Evolutionary conservation across 2,888 invertebrate species (phyloP), one percentile per base, ranked within the genome.

Genomic region (Drosophila demipolita): DNA sequence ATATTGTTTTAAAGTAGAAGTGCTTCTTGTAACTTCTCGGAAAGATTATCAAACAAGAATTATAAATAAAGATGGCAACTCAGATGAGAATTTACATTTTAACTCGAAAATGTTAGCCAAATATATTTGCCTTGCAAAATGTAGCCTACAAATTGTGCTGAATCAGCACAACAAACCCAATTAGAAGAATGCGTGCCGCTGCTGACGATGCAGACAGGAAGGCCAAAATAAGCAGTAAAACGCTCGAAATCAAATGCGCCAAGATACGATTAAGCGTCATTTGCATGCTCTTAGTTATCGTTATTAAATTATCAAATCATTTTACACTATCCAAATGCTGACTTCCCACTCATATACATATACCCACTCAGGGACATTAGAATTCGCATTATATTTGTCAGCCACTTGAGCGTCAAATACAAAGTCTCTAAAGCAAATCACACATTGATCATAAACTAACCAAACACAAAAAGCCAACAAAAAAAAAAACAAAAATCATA

Each of bases 361-460:
- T n/a, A 40, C 59, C 58, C 20, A 65, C 60, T 62, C 68, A 73
- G 53, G 63, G 78, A 26, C 66, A 57, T 61, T 48, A 49, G 59
- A 42, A 71, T 58, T 75, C 76, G 42, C 66, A 65, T 73, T 40
- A 50, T 72, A 73, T 89, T 81, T 89, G 82, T 66, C 54, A 63
- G 75, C 42, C 78, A 87, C 89, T 83, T 38, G 63, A 89, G 74
- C 63, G 42, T 55, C 55, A 45, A 29, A 71, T 63, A 63, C 61
- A 66, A 70, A 67, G 40, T 66, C 71, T 58, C 63, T 66, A 60
- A 68, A 59, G 78, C 75, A 78, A 79, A 72, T 62, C 85, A 60
- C 71, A 78, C 75, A 66, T 70, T 77, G 72, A 70, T 75, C 75
- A 78, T 66, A 64, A 55, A 75, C 72, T 57, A 71, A 66, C 83